Evolutionary conservation across 2,797 vertebrate species (phyloP).

Genomic region (Megalops cyprinoides): DNA sequence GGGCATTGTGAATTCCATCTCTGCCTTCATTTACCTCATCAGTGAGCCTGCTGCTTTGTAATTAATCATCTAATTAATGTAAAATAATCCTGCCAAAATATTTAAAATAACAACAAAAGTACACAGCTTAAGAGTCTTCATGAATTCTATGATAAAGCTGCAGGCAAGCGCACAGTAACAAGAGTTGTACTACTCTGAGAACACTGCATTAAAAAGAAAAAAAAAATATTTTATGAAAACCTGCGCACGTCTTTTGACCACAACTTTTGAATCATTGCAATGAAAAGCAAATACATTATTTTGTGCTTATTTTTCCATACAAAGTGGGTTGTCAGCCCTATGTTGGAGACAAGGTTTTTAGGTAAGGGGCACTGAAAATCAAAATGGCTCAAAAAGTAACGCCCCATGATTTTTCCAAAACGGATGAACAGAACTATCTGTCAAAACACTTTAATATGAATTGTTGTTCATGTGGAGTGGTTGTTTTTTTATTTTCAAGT

Average conservation of each 20-base stretch:
- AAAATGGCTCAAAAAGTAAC: conserved; percentile 62
- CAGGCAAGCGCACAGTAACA: background rate
- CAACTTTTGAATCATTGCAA: no score
- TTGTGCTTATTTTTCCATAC: no score
- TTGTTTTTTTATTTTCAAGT: conserved; percentile 1
- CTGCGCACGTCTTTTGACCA: no score
- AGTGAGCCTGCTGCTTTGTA: conserved; percentile 64
- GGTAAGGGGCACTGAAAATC: no score
- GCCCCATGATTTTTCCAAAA: conserved; percentile 60
- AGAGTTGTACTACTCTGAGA: background rate
- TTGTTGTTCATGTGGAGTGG: no score
- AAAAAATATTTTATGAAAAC: no score
- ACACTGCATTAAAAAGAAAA: background rate
- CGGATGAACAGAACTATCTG: conserved; percentile 15
- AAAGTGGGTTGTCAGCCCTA: no score
- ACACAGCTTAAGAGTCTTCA: background rate
- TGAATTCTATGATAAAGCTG: background rate
- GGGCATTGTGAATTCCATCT: conserved; percentile 66
- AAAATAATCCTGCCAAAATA: conserved; percentile 25
- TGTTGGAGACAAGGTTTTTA: no score
- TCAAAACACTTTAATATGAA: background rate
- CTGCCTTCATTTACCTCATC: conserved; percentile 62
- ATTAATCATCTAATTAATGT: conserved; percentile 30
- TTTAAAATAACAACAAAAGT: conserved; percentile 13
- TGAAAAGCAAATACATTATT: no score